These are phyloP conservation scores for Heliopora coerulea DNA, from an alignment of 92 coral and sea anemone species.

Conservation along the genomic window DNA sequence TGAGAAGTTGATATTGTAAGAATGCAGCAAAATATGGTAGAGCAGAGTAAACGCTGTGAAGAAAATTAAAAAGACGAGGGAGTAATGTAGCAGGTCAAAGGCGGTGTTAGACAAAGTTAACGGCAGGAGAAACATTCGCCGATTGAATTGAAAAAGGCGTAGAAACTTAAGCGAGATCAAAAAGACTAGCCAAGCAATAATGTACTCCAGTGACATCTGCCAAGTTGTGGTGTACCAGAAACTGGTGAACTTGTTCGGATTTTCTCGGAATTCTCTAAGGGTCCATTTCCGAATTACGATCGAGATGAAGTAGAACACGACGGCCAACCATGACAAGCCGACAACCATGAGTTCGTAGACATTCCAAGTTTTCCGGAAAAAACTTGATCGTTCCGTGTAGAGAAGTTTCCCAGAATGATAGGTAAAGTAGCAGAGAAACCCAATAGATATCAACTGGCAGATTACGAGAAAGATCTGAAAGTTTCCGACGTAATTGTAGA, in stretches of 20 bases:
- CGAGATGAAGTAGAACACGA: constrained; percentile 71
- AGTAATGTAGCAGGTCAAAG: constrained; percentile 58
- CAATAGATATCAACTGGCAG: constrained; percentile 72
- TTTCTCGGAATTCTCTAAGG: constrained; percentile 52
- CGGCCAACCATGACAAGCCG: constrained; percentile 68
- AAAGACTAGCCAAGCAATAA: constrained; percentile 69
- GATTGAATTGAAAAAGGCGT: constrained; percentile 80
- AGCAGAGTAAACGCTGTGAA: constrained; percentile 70
- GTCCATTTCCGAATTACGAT: constrained; percentile 74
- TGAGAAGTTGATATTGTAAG: constrained; percentile 65
- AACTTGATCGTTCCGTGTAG: constrained; percentile 42
- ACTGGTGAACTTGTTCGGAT: constrained; percentile 67
- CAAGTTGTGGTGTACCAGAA: constrained; percentile 82
- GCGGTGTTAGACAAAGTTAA: constrained; percentile 70
- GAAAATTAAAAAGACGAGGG: constrained; percentile 51
- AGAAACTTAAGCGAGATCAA: constrained; percentile 63
- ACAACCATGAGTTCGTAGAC: constrained; percentile 64
- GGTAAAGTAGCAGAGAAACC: constrained; percentile 68
- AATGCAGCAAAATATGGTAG: constrained; percentile 60
- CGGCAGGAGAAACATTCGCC: constrained; percentile 76
- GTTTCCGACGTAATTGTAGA: constrained; percentile 87
- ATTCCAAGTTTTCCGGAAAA: constrained; percentile 68
- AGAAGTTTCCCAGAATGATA: constrained; percentile 70
- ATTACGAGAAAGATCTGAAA: constrained; percentile 79
- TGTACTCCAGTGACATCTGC: constrained; percentile 79